phyloP scores from a whole-genome alignment of 1,140 invertebrate species.

The Lanistes nyassanus region DNA sequence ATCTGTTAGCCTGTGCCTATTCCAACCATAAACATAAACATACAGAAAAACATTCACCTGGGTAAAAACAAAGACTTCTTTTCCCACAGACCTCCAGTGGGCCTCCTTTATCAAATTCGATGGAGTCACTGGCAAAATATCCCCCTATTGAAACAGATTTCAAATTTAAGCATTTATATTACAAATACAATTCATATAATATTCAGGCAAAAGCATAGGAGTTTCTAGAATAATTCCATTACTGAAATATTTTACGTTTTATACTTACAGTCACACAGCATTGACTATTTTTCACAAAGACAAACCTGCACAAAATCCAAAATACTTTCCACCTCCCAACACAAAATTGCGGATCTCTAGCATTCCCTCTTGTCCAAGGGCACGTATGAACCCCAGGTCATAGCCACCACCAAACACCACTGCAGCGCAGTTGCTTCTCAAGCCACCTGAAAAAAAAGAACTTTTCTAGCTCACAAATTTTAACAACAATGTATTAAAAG shows the following conservation, averaged over 20 bases:
- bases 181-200: too few relatives aligned
- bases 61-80: conserved; percentile 59
- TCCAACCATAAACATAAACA: background rate
- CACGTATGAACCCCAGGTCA: conserved; percentile 58
- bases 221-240: too few relatives aligned
- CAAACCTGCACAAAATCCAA: conserved; percentile 61
- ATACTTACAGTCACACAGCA: too few relatives aligned
- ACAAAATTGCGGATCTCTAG: conserved; percentile 56
- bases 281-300: too few relatives aligned
- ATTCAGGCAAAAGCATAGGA: too few relatives aligned
- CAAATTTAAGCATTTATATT: too few relatives aligned
- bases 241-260: too few relatives aligned
- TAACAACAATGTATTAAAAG: too few relatives aligned
- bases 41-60: conserved; percentile 42
- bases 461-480: too few relatives aligned
- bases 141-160: conserved; percentile 32
- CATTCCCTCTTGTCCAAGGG: conserved; percentile 49
- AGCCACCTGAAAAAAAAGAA: conserved; percentile 28
- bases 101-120: conserved; percentile 63
- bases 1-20: too few relatives aligned
- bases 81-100: conserved; percentile 59
- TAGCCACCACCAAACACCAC: conserved; percentile 64
- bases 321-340: conserved; percentile 54
- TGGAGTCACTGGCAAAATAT: conserved; percentile 61
- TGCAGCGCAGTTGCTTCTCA: conserved; percentile 38